Conservation (phyloP, 2,797 vertebrate genomes). For the Cetoscarus ocellatus region DNA sequence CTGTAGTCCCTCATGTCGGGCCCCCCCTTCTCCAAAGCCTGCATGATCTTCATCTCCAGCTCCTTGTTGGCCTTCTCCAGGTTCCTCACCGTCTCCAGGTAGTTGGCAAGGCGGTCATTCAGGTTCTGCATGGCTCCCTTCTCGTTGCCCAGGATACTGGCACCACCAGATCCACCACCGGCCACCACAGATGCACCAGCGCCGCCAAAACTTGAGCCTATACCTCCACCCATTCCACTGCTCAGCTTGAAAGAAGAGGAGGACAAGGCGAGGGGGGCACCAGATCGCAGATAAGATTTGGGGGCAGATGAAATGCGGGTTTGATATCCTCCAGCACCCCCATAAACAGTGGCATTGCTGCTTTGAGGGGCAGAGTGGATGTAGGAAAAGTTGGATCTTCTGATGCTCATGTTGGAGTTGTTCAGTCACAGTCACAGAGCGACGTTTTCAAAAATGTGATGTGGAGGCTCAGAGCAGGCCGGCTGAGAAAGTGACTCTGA, state of each 20-base stretch:
- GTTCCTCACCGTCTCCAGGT: conserved; percentile 90
- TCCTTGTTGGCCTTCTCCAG: conserved; percentile 88
- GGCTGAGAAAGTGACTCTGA: conserved; percentile 68
- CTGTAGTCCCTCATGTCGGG: conserved; percentile 87
- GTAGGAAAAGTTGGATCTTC: conserved; percentile 47
- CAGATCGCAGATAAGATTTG: conserved; percentile 64
- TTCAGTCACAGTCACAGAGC: conserved; percentile 13
- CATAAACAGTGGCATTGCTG: conserved; percentile 72
- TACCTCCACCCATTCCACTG: conserved; percentile 75
- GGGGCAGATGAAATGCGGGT: conserved; percentile 75
- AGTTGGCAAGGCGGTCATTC: conserved; percentile 91
- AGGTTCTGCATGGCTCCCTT: conserved; percentile 94
- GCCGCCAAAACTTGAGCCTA: conserved; percentile 57
- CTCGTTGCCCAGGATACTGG: conserved; percentile 83
- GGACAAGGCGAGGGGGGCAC: conserved; percentile 58
- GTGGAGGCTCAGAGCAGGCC: conserved; percentile 51
- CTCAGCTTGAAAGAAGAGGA: conserved; percentile 85
- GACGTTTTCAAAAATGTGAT: conserved; percentile 45
- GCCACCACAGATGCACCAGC: conserved; percentile 24
- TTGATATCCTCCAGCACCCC: conserved; percentile 70
- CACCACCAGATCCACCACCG: neutral
- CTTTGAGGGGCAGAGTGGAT: conserved; percentile 65
- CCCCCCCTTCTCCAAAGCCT: conserved; percentile 89
- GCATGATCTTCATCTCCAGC: conserved; percentile 90
- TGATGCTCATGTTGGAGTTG: conserved; percentile 72